Evolutionary conservation across 2,797 vertebrate genomes (phyloP).

Genomic region (Pseudopleuronectes americanus): DNA sequence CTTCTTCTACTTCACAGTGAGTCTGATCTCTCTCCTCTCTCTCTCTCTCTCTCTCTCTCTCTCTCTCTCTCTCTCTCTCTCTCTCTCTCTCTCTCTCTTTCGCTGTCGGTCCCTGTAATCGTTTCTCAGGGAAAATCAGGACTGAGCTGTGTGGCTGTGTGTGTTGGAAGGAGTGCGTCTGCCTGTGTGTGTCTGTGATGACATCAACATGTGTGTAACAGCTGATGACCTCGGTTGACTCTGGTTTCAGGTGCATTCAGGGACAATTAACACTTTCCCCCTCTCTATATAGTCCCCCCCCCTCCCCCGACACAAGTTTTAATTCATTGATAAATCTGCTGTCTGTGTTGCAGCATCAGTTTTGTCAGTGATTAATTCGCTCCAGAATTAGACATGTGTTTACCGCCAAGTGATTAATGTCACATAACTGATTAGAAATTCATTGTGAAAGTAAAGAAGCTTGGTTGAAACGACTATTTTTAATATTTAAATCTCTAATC

Average conservation of each 20-base stretch:
- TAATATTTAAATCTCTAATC: background rate
- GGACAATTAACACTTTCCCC: constrained; percentile 41
- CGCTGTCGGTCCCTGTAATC: constrained; percentile 49
- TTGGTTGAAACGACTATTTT: background rate
- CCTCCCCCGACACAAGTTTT: constrained; percentile 5
- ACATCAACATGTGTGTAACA: background rate
- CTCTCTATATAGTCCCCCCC: background rate
- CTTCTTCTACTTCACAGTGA: constrained; percentile 4
- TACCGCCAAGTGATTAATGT: background rate
- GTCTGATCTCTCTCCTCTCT: constrained; percentile 16
- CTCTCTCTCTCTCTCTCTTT: constrained; percentile 4
- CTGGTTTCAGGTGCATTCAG: constrained; percentile 19
- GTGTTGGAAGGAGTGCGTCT: background rate
- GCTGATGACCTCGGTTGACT: background rate
- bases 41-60: background rate
- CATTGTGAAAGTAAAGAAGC: background rate
- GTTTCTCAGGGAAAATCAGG: constrained; percentile 55
- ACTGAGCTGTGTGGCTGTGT: constrained; percentile 16
- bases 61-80: constrained; percentile 13
- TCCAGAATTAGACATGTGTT: constrained; percentile 29
- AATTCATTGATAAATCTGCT: constrained; percentile 36
- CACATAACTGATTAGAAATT: background rate
- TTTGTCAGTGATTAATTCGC: background rate
- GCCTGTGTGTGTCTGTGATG: constrained; percentile 4
- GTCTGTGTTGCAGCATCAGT: constrained; percentile 8